phyloP scores from a whole-genome alignment of 2,113 vertebrate species.

The Phaethornis superciliosus region DNA sequence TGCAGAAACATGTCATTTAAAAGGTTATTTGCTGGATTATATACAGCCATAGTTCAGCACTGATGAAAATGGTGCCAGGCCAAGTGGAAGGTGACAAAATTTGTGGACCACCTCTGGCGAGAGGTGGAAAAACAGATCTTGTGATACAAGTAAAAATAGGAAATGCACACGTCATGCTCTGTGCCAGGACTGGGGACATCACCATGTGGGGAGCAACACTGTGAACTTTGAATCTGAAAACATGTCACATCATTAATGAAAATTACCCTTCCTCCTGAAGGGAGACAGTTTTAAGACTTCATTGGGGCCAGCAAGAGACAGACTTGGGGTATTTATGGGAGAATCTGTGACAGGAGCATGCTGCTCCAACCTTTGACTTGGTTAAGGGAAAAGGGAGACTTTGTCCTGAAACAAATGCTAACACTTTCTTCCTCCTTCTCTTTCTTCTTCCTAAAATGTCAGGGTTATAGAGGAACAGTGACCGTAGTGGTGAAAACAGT shows the following conservation, averaged over 20 bases:
- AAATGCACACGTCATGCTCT: background rate
- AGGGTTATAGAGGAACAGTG: background rate
- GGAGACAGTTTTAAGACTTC: background rate
- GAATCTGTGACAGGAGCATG: background rate
- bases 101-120: background rate
- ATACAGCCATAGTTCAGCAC: background rate
- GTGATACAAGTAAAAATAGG: background rate
- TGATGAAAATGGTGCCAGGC: background rate
- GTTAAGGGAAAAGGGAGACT: background rate
- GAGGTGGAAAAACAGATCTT: background rate
- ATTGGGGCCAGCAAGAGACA: background rate
- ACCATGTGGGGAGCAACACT: background rate
- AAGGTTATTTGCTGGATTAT: background rate
- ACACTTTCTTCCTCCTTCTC: background rate
- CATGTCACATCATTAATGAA: rapidly evolving
- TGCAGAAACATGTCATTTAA: background rate
- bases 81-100: background rate
- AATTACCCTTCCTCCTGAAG: background rate
- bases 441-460: background rate
- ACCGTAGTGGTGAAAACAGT: background rate
- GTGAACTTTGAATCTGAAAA: background rate
- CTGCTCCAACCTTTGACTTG: background rate
- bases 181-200: background rate
- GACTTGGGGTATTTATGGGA: background rate
- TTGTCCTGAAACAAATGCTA: background rate